Base-by-base conservation (phyloP, 2,113 vertebrate species). In the Nipponia nippon region DNA sequence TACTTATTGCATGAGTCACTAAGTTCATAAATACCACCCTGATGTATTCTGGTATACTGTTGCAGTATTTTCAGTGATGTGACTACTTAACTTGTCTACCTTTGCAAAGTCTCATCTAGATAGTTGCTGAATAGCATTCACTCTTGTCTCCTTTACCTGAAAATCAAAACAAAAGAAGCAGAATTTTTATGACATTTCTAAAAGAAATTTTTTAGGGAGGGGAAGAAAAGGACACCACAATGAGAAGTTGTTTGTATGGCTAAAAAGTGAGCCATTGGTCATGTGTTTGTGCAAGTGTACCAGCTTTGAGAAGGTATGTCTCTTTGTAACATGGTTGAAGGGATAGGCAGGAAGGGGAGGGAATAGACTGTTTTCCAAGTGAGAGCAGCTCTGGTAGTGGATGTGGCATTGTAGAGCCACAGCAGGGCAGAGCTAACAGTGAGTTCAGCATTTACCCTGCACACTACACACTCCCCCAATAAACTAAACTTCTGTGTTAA, bases 111-210 rank as follows among this genome's bases (percentile, higher is more conserved):
- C 0, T 0, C 10, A 13, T 46, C 10, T 46, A 69, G 27, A 55
- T 27, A 66, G 34, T 25, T 79, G 16, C 10, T 56, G 55, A 47
- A 16, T 67, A 42, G 3, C 18, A 7, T 42, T 59, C 16, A 38
- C 2, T 77, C 10, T 29, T 70, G 25, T 70, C 11, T 19, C 5
- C 20, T 65, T 82, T 56, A 38, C 3, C 13, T 73, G 26, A 82
- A 73, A 69, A 73, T 59, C 12, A 78, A 73, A 84, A 36, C 2
- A 36, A 19, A 69, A 63, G 4, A 52, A 40, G 32, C 5, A 69
- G 0, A 15, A 29, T 25, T 72, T 71, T 71, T 22, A 13, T 16
- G 6, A 6, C 6, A 25, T 19, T 77, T 77, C 38, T 6, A 0
- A 32, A 72, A 63, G 2, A 58, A 77, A 50, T 42, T 25, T 6